A percentile compares a stretch with the other conserved stretches of the same genome.
Evolutionary conservation across 2,888 invertebrate genomes (phyloP).

Genomic region (Pedicia rivosa): DNA sequence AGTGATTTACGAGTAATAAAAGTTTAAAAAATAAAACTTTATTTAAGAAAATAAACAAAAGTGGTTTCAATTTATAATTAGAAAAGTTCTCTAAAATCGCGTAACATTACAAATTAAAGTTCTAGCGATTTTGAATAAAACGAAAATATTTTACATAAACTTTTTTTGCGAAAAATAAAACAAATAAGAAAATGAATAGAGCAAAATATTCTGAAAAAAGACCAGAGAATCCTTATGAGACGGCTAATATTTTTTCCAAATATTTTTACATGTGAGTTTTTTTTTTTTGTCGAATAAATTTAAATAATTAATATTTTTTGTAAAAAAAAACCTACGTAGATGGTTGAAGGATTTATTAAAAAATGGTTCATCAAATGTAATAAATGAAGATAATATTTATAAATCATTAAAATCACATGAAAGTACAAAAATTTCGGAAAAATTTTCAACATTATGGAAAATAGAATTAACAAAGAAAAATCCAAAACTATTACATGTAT

Average conservation of each 20-base stretch:
- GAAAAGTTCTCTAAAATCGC: too few species aligned
- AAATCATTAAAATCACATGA: conserved; percentile 4
- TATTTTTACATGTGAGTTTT: conserved; percentile 1
- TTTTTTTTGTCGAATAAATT: background rate
- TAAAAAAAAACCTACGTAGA: background rate
- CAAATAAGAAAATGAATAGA: background rate
- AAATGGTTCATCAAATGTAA: conserved; percentile 5
- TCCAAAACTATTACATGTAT: conserved; percentile 7
- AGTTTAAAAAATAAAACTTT: too few species aligned
- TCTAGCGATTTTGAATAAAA: too few species aligned
- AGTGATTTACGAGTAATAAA: too few species aligned
- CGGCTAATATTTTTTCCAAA: conserved; percentile 1
- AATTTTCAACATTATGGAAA: conserved; percentile 20
- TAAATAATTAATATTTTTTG: too few species aligned
- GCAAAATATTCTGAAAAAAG: conserved; percentile 1
- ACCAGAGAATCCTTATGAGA: conserved; percentile 1
- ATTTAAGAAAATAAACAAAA: too few species aligned
- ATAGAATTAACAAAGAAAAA: conserved; percentile 11
- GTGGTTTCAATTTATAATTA: too few species aligned
- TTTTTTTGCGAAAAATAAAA: background rate
- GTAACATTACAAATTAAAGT: too few species aligned
- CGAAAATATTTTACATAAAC: too few species aligned
- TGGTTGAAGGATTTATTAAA: conserved; percentile 9
- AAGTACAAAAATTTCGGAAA: conserved; percentile 17
- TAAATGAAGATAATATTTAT: conserved; percentile 8